Base-by-base conservation (phyloP, 2,888 invertebrate species). In the Diadegma fenestrale region DNA sequence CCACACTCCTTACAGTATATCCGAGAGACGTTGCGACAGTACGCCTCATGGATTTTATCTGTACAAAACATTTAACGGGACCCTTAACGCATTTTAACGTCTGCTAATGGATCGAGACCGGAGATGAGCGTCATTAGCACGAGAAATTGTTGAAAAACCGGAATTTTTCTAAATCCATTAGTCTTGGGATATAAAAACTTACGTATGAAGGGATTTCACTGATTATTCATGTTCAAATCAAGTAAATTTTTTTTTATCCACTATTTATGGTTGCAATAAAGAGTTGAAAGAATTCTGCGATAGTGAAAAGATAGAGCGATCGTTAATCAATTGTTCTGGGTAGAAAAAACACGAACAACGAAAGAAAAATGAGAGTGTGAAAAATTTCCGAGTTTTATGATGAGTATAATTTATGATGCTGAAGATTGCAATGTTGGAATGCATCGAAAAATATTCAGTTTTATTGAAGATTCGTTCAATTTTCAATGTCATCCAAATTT, bases 21-120 rank as follows among this genome's bases (percentile, higher is more conserved):
- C 71, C 71, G 81, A 63, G 81, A 63, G 81, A 76, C 69, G 66
- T 48, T 73, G 69, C 48, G 61, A 45, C 77, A 43, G 54, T 77
- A 54, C 19, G 41, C 30, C 51, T 51, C 41, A 26, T 30, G 69
- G 81, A 64, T 3, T 75, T 76, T 63, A 81, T 75, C 81, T 69
- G 43, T 66, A 61, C 33, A 48, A 54, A 51, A 78, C 45, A 63
- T 43, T 54, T 78, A 78, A 78, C 78, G 68, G 68, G 68, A 78
- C 78, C 1, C 26, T 26, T 54, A 37, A 58, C 43, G 43, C 30
- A 43, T 68, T 78, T 78, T 19, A 43, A 58, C 66, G 54, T 51
- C 19, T 19, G 58, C 30, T 69, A 69, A 78, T 78, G 43, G 78
- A 43, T 54, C 66, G 26, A n/a, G 73, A 64, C 37, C 19, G 61